Conservation (phyloP, 1,140 invertebrate genomes). For the Hycleus phaleratus region DNA sequence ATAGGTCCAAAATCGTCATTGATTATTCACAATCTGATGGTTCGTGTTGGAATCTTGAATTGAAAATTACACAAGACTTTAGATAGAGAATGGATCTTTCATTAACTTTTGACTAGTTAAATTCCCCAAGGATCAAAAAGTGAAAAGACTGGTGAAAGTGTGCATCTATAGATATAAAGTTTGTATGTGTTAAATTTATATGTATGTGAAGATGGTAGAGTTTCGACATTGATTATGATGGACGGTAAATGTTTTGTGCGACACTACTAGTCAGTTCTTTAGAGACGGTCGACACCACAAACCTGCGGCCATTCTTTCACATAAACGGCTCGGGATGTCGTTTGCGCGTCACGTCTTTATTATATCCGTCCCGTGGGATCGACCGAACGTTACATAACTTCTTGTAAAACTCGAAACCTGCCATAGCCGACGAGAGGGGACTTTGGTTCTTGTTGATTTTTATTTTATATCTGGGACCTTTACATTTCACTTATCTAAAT, state of each 20-base stretch:
- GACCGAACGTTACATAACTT: constrained; percentile 39
- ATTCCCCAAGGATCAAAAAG: too few species aligned
- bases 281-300: constrained; percentile 25
- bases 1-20: constrained; percentile 20
- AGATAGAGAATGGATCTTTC: too few species aligned
- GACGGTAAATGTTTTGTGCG: constrained; percentile 2
- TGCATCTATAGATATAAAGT: too few species aligned
- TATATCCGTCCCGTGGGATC: constrained; percentile 36
- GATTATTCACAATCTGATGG: constrained; percentile 27
- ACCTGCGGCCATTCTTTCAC: constrained; percentile 28
- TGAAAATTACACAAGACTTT: too few species aligned
- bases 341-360: constrained; percentile 40
- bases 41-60: constrained; percentile 9
- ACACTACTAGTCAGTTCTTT: constrained; percentile 22
- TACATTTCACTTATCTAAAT: too few species aligned
- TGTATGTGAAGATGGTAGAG: too few species aligned
- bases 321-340: constrained; percentile 27
- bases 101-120: too few species aligned
- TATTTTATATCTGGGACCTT: too few species aligned
- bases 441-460: constrained; percentile 26
- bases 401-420: constrained; percentile 37
- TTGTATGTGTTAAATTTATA: too few species aligned
- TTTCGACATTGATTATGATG: too few species aligned
- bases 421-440: constrained; percentile 23
- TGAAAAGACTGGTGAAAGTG: too few species aligned